Conservation (phyloP, 2,797 vertebrate genomes). For the Gymnodraco acuticeps region DNA sequence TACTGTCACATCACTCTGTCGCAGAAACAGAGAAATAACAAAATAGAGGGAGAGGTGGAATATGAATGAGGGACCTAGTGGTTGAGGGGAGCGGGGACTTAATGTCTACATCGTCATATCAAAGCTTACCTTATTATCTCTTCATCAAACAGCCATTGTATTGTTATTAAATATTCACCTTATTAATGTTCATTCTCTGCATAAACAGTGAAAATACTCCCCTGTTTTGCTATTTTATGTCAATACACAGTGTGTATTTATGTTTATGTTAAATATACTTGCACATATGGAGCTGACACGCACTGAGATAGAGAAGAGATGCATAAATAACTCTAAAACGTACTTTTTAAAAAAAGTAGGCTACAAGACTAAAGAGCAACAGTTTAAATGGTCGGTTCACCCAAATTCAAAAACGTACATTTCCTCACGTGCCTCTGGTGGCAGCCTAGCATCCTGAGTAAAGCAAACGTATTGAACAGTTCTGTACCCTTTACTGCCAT, state of each 20-base stretch:
- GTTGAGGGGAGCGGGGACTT: conserved; percentile 8
- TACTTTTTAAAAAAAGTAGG: not conserved
- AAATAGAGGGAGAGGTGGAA: conserved; percentile 49
- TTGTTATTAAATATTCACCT: conserved; percentile 29
- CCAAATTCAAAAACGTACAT: not conserved
- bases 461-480: not conserved
- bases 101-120: conserved; percentile 28
- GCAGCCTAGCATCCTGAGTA: not conserved
- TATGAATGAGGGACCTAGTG: conserved; percentile 56
- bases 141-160: conserved; percentile 56
- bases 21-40: conserved; percentile 61
- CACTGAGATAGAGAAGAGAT: too few relatives aligned
- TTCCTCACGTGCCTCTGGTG: not conserved
- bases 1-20: conserved; percentile 80
- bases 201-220: not conserved
- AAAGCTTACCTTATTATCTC: conserved; percentile 31
- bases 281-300: too few relatives aligned
- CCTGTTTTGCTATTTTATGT: too few relatives aligned
- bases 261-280: too few relatives aligned
- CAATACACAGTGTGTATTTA: too few relatives aligned
- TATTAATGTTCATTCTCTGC: conserved; percentile 4
- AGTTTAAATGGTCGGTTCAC: not conserved
- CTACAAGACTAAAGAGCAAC: not conserved
- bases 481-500: not conserved
- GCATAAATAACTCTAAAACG: too few relatives aligned